A percentile compares a stretch with the other conserved stretches of the same genome.
These are phyloP conservation scores for Limnothrissa miodon DNA, from an alignment of 2,113 vertebrate species.

Conservation along the genomic window DNA sequence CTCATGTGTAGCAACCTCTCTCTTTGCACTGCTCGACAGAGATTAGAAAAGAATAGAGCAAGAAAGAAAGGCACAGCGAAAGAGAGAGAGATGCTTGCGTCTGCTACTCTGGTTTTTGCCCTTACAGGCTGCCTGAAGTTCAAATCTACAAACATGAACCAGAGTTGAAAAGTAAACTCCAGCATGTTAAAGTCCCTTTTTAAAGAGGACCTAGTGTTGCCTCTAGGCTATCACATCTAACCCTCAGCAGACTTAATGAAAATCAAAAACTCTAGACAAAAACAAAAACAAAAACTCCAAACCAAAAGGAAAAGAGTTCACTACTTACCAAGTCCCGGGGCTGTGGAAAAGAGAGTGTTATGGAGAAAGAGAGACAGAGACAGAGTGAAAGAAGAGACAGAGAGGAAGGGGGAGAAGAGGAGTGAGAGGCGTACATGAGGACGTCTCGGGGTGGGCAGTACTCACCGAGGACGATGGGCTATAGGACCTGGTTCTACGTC, in stretches of 20 bases:
- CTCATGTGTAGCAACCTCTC: slow-evolving; percentile 3
- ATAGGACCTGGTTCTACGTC: slow-evolving; percentile 95
- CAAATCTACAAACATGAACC: not conserved
- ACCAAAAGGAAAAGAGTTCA: slow-evolving; percentile 74
- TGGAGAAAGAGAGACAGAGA: slow-evolving; percentile 53
- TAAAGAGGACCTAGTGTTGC: slow-evolving; percentile 1
- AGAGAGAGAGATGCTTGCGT: slow-evolving; percentile 12
- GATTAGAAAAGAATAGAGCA: slow-evolving; percentile 2
- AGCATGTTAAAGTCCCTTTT: not conserved
- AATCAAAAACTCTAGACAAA: slow-evolving; percentile 39
- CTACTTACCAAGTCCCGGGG: slow-evolving; percentile 76
- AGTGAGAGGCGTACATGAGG: slow-evolving; percentile 24
- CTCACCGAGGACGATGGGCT: slow-evolving; percentile 98
- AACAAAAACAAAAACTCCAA: slow-evolving; percentile 31
- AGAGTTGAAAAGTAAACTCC: slow-evolving; percentile 7
- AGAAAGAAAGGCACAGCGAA: not conserved
- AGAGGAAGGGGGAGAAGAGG: slow-evolving; percentile 25
- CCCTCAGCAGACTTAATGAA: not conserved
- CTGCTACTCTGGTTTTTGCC: not conserved
- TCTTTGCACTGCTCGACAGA: not conserved
- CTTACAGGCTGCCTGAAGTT: slow-evolving; percentile 15
- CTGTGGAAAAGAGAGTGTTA: slow-evolving; percentile 68
- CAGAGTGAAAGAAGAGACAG: slow-evolving; percentile 49
- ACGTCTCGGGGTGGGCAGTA: slow-evolving; percentile 63
- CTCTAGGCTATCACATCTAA: slow-evolving; percentile 15